These are phyloP conservation scores for Epizoanthus ramosus DNA, from an alignment of 92 coral and sea anemone species.

Conservation along the genomic window DNA sequence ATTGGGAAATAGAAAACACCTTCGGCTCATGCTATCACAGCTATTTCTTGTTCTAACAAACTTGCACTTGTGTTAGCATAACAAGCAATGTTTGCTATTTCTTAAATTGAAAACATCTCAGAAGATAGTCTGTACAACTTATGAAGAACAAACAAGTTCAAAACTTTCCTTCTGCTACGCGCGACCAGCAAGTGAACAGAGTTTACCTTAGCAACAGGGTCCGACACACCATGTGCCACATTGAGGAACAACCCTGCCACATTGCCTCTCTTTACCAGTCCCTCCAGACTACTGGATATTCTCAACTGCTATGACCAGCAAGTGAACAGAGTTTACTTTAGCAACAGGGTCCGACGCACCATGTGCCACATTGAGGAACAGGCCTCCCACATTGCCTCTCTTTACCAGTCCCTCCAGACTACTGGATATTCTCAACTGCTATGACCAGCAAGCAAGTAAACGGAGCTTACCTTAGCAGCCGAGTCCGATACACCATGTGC, in stretches of 20 bases:
- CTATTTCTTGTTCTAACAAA: too few relatives aligned
- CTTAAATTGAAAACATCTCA: too few relatives aligned
- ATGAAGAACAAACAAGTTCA: too few relatives aligned
- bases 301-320: not conserved
- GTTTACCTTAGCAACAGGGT: slow-evolving; percentile 92
- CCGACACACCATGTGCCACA: slow-evolving; percentile 97
- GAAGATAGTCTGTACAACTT: too few relatives aligned
- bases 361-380: slow-evolving; percentile 92
- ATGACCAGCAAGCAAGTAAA: too few relatives aligned
- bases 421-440: too few relatives aligned
- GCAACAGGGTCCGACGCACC: slow-evolving; percentile 98
- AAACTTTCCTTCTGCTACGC: too few relatives aligned
- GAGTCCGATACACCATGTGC: slow-evolving; percentile 98
- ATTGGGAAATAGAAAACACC: too few relatives aligned
- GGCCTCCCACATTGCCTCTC: slow-evolving; percentile 94
- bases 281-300: not conserved
- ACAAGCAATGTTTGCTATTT: too few relatives aligned
- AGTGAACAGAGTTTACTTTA: slow-evolving; percentile 57
- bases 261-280: slow-evolving; percentile 62
- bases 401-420: slow-evolving; percentile 72
- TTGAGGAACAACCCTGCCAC: slow-evolving; percentile 91
- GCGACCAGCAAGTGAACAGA: not conserved
- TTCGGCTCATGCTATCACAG: too few relatives aligned
- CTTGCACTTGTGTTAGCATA: too few relatives aligned
- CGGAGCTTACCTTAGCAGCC: slow-evolving; percentile 83